phyloP scores from a whole-genome alignment of 2,888 invertebrate species.

The Perizoma flavofasciatum region DNA sequence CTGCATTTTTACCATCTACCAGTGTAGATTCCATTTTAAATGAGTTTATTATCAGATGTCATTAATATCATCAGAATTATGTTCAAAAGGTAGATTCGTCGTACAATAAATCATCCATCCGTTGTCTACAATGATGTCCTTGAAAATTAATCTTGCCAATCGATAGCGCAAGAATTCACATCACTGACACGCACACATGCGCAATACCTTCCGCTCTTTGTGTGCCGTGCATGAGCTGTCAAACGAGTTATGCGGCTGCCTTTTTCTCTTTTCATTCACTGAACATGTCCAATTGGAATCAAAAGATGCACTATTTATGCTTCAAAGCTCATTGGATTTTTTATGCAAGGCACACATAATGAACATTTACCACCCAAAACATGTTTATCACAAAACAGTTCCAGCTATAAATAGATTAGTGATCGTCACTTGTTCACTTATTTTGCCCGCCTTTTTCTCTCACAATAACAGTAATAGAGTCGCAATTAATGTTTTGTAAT shows the following conservation, averaged over 20 bases:
- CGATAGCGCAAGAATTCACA: conserved; percentile 79
- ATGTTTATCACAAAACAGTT: conserved; percentile 62
- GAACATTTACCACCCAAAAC: conserved; percentile 48
- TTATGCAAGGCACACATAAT: conserved; percentile 36
- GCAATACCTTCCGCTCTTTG: conserved; percentile 43
- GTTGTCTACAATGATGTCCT: conserved; percentile 54
- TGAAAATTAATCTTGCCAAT: conserved; percentile 78
- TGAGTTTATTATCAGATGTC: background rate
- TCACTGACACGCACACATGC: conserved; percentile 75
- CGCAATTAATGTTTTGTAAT: conserved; percentile 44
- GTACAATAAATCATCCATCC: conserved; percentile 39
- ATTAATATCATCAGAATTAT: conserved; percentile 6
- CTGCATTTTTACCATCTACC: conserved; percentile 48
- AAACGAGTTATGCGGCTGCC: conserved; percentile 76
- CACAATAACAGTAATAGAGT: conserved; percentile 52
- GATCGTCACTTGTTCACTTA: conserved; percentile 74
- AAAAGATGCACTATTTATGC: conserved; percentile 36
- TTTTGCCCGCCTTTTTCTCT: conserved; percentile 74
- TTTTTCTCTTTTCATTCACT: conserved; percentile 49
- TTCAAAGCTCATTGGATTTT: conserved; percentile 46
- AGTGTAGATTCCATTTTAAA: conserved; percentile 59
- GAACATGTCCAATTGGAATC: conserved; percentile 46
- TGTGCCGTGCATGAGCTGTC: conserved; percentile 75
- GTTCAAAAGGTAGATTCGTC: conserved; percentile 4
- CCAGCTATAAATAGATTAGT: conserved; percentile 74